A percentile compares a stretch with the other conserved stretches of the same genome.
Conservation (phyloP, 2,797 vertebrate species). For the Pipistrellus kuhlii region DNA sequence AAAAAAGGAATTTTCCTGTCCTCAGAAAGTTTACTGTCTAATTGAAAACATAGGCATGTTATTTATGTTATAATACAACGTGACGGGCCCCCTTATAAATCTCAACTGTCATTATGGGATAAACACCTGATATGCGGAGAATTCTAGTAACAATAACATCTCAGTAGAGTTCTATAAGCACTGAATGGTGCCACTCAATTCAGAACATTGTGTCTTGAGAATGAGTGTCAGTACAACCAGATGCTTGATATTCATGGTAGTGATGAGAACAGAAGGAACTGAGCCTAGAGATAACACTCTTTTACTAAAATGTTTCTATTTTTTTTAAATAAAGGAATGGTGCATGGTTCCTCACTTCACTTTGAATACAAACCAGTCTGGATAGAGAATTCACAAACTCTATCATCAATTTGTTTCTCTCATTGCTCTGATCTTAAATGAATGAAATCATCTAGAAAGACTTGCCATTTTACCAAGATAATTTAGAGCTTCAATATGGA, state of each 20-base stretch:
- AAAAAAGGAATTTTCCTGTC: neutral
- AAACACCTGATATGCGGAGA: neutral
- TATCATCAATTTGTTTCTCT: constrained; percentile 29
- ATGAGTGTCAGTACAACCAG: neutral
- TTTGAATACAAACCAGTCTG: constrained; percentile 32
- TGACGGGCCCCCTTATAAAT: neutral
- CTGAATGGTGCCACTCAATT: neutral
- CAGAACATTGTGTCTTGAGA: constrained; percentile 23
- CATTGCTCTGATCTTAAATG: constrained; percentile 92
- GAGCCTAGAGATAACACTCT: neutral
- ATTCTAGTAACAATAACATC: constrained; percentile 1
- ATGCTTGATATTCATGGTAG: neutral
- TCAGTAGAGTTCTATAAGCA: neutral
- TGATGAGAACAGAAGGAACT: constrained; percentile 47
- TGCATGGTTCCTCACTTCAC: neutral
- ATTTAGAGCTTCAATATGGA: constrained; percentile 67
- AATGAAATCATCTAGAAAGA: constrained; percentile 94
- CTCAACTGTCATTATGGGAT: neutral
- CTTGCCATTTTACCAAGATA: constrained; percentile 91
- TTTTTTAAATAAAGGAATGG: constrained; percentile 40
- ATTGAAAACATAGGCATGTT: constrained; percentile 13
- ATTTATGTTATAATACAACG: constrained; percentile 19
- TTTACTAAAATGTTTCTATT: constrained; percentile 28
- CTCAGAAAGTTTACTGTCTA: constrained; percentile 47
- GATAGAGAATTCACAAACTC: constrained; percentile 9